A percentile compares a stretch with the other conserved stretches of the same genome.
phyloP scores from a whole-genome alignment of 1,140 invertebrate species.

The Hylaeus anthracinus region DNA sequence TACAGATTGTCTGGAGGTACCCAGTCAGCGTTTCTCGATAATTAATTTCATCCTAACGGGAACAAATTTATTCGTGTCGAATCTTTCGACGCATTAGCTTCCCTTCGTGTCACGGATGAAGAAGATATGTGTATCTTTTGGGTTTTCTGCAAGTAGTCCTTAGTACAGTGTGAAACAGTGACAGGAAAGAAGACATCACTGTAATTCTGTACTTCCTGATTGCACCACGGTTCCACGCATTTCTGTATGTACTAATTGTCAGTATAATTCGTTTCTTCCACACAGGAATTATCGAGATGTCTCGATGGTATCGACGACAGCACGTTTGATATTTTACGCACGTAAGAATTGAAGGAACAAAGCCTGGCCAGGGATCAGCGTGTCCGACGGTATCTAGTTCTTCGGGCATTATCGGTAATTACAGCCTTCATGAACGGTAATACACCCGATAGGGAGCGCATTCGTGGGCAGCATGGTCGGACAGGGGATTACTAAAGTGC shows the following conservation, averaged over 20 bases:
- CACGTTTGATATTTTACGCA: conserved; percentile 53
- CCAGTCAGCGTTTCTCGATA: neutral
- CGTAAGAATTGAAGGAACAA: conserved; percentile 41
- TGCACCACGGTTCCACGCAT: too few species aligned
- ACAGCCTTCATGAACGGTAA: conserved; percentile 63
- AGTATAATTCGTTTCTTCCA: too few species aligned
- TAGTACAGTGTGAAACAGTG: too few species aligned
- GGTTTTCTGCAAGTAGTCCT: too few species aligned
- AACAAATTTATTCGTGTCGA: neutral
- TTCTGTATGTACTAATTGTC: neutral
- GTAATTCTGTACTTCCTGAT: too few species aligned
- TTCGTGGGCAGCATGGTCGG: conserved; percentile 44
- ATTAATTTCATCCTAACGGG: neutral
- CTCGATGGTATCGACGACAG: neutral
- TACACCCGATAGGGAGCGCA: conserved; percentile 51
- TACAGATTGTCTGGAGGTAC: neutral
- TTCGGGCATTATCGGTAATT: conserved; percentile 67
- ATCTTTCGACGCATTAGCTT: neutral
- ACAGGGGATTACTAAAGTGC: conserved; percentile 51
- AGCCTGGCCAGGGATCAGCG: neutral
- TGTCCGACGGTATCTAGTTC: conserved; percentile 56
- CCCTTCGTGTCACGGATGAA: too few species aligned
- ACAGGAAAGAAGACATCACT: too few species aligned
- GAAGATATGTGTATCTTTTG: neutral
- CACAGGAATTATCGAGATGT: neutral